Evolutionary conservation across 2,113 vertebrate species (phyloP).

Genomic region (Ibidorhyncha struthersii): DNA sequence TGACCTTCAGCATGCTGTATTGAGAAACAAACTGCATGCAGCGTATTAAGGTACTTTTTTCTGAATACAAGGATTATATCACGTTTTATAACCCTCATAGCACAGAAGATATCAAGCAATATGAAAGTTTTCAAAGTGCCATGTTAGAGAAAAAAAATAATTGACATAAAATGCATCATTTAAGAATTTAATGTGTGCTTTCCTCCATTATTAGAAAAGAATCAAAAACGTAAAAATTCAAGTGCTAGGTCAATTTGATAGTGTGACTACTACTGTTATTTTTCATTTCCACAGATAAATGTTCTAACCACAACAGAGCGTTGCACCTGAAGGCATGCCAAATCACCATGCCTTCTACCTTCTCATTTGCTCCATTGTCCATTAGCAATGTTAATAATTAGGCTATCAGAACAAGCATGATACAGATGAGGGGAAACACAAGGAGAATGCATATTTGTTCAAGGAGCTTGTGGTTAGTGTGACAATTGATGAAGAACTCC

Average conservation of each 20-base stretch:
- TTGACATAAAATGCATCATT: not conserved
- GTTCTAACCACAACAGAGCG: not conserved
- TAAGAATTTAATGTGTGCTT: not conserved
- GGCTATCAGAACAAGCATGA: not conserved
- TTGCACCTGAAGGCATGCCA: not conserved
- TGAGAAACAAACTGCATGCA: not conserved
- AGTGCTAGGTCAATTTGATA: not conserved
- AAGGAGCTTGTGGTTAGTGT: not conserved
- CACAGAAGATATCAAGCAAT: not conserved
- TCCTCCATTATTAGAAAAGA: not conserved
- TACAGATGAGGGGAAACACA: not conserved
- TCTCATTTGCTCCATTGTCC: not conserved
- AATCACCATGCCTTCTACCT: not conserved
- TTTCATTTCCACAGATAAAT: not conserved
- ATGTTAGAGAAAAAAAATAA: not conserved
- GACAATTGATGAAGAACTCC: not conserved
- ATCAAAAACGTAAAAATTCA: not conserved
- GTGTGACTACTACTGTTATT: not conserved
- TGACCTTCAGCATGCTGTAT: not conserved
- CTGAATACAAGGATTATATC: not conserved
- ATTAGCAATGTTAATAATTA: not conserved
- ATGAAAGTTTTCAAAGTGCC: not conserved
- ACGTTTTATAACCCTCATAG: not conserved
- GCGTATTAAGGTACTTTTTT: not conserved
- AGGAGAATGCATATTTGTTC: not conserved